phyloP scores from a whole-genome alignment of 2,113 vertebrate genomes.

The Crotophaga sulcirostris region DNA sequence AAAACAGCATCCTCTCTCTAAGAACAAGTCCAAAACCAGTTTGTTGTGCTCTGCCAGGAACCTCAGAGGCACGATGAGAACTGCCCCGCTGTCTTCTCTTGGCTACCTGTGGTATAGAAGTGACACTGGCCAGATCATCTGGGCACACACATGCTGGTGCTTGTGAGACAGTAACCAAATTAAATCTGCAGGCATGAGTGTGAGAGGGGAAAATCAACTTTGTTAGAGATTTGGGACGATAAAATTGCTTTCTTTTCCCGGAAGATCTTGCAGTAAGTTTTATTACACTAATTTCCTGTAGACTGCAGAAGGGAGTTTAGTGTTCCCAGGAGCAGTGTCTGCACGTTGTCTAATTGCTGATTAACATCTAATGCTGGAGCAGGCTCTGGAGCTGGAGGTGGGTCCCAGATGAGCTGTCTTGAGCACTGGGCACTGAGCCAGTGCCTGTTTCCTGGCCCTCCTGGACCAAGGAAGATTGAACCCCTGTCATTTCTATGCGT shows the following conservation, averaged over 20 bases:
- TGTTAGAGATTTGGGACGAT: not conserved
- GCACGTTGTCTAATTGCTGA: constrained; percentile 18
- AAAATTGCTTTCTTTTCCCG: accelerated
- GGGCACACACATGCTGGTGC: not conserved
- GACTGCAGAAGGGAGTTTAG: not conserved
- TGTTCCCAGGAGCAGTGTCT: not conserved
- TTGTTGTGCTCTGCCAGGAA: not conserved
- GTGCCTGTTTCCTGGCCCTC: not conserved
- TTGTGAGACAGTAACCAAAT: not conserved
- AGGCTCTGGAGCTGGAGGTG: not conserved
- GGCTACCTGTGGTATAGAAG: not conserved
- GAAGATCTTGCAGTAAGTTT: not conserved
- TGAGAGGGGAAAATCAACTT: not conserved
- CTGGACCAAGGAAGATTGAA: not conserved
- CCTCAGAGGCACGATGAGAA: not conserved
- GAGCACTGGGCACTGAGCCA: not conserved
- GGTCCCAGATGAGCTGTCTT: not conserved
- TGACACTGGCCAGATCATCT: not conserved
- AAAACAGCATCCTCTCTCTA: not conserved
- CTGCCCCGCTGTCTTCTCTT: not conserved
- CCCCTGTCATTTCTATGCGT: not conserved
- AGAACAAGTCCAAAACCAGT: not conserved
- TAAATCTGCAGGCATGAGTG: not conserved
- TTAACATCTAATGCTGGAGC: not conserved
- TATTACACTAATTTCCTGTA: not conserved